Evolutionary conservation across 1,140 invertebrate genomes (phyloP), one percentile per base, ranked within the genome.

Genomic region (Chlorops oryzae): DNA sequence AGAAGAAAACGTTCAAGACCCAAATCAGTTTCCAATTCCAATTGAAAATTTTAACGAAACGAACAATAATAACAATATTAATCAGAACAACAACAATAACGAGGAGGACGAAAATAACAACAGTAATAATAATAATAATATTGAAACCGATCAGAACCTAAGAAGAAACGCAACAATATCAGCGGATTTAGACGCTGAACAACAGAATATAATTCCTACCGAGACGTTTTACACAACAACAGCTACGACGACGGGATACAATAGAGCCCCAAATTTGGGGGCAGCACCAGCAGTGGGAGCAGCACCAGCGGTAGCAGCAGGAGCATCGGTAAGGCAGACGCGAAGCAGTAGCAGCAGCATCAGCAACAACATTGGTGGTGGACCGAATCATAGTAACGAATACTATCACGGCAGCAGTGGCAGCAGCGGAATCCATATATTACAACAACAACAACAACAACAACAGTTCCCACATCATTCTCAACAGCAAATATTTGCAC

Each of bases 261-360:
- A 61, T 28, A 59, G 55, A 57, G 59, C 61, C 61, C 57, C 57
- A 47, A 61, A 59, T 47, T 59, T 63, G 58, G 62, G 57, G 57
- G 59, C 63, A 61, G 63, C 66, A 55, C 56, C 56, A 52, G 61
- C 66, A 47, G n/a, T n/a, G n/a, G n/a, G n/a, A n/a, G n/a, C n/a
- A 56, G 66, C 38, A 61, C 56, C 56, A 62, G 54, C 44, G 48
- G 55, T 48, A 52, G 51, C 42, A 47, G 44, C 24, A 22, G 37
- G 22, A 38, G 50, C 20, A 18, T 27, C 38, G 25, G 21, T 35
- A 44, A 21, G 7, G 38, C 61, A 61, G 27, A 62, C 61, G 10
- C 61, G 57, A 25, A 61, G 32, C 47, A 24, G 12, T 13, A n/a
- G 5, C 59, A 59, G 2, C 52, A 60, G 2, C 60, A 58, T 3